A percentile compares a stretch with the other conserved stretches of the same genome.
Evolutionary conservation across 2,113 vertebrate species (phyloP).

Genomic region (Neopipo cinnamomea): DNA sequence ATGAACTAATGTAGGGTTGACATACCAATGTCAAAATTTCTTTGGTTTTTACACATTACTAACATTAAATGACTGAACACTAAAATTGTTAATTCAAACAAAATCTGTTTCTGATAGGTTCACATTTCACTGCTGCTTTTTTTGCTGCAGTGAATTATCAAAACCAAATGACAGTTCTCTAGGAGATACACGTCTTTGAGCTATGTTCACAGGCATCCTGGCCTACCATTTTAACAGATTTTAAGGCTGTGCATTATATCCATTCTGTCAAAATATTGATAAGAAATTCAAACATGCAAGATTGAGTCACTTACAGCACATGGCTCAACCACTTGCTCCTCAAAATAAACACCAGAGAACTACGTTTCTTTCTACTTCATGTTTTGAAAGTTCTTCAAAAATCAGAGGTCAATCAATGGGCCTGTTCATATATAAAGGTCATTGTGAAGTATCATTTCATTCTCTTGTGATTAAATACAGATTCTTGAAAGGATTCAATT

Average conservation of each 20-base stretch:
- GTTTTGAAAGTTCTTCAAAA: background rate
- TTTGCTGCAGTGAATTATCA: background rate
- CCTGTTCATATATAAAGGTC: background rate
- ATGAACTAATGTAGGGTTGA: background rate
- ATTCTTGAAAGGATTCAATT: background rate
- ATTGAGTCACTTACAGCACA: background rate
- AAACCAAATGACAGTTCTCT: background rate
- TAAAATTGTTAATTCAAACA: background rate
- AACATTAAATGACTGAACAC: background rate
- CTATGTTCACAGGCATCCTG: background rate
- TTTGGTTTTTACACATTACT: background rate
- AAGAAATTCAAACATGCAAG: constrained; percentile 3
- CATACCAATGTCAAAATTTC: background rate
- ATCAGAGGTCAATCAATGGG: background rate
- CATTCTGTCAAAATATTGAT: constrained; percentile 27
- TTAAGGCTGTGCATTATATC: background rate
- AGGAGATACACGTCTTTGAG: background rate
- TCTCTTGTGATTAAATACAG: background rate
- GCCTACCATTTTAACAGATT: background rate
- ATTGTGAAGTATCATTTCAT: background rate
- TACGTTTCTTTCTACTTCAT: background rate
- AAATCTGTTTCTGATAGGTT: background rate
- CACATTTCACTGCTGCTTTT: background rate
- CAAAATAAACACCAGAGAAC: background rate
- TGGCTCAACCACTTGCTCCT: background rate